These are phyloP conservation scores for Microcebus ravelobensis DNA, from an alignment of 2,113 vertebrate genomes.

Conservation along the genomic window DNA sequence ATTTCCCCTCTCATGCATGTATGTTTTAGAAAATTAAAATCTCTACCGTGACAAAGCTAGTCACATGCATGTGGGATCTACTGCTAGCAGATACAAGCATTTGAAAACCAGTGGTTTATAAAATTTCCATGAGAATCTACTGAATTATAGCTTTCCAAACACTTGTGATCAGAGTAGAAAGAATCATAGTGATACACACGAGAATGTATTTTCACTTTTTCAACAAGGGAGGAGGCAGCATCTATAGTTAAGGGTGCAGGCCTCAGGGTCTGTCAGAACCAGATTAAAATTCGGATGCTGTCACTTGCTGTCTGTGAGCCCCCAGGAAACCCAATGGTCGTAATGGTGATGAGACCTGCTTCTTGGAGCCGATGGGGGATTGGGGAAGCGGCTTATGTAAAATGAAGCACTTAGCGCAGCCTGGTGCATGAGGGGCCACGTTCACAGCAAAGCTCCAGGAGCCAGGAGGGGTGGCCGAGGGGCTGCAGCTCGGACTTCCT, in stretches of 20 bases:
- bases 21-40: slow-evolving; percentile 40
- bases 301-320: background rate
- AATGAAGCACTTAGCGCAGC: too few species aligned
- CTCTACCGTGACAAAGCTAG: slow-evolving; percentile 14
- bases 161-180: background rate
- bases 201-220: background rate
- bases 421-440: too few species aligned
- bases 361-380: too few species aligned
- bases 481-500: background rate
- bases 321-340: background rate
- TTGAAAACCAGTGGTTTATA: slow-evolving; percentile 66
- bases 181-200: slow-evolving; percentile 10
- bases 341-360: background rate
- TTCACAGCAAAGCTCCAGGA: background rate
- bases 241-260: background rate
- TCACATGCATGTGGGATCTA: background rate
- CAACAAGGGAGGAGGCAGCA: background rate
- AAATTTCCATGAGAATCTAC: background rate
- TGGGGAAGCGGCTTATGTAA: background rate
- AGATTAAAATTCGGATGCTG: background rate
- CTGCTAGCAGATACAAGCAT: slow-evolving; percentile 46
- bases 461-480: background rate
- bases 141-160: slow-evolving; percentile 61
- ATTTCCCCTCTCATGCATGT: background rate
- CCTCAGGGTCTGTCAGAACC: background rate